Evolutionary conservation across 2,113 vertebrate genomes (phyloP).

Genomic region (Scolopax mira): DNA sequence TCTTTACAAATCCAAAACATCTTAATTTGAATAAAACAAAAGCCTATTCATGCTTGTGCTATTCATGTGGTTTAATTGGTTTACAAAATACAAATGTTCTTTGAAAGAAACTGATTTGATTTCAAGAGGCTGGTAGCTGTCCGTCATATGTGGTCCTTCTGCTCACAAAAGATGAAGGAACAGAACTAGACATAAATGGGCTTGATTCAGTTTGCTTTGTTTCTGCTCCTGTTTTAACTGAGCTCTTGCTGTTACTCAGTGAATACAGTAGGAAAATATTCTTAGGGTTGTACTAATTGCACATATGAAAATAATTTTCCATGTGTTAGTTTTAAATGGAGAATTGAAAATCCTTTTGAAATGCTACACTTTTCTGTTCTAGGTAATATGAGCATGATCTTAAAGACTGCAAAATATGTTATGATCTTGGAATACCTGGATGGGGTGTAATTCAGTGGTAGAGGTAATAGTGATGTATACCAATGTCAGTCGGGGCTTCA

Average conservation of each 20-base stretch:
- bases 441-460: not conserved
- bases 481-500: rapidly evolving
- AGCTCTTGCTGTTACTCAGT: not conserved
- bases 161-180: not conserved
- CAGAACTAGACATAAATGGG: not conserved
- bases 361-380: not conserved
- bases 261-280: conserved; percentile 2
- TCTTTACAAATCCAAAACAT: conserved; percentile 27
- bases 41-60: conserved; percentile 10
- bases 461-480: not conserved
- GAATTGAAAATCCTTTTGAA: not conserved
- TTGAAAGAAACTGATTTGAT: conserved; percentile 30
- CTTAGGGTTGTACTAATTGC: not conserved
- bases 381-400: not conserved
- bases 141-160: not conserved
- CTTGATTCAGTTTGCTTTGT: conserved; percentile 8
- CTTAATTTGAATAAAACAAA: conserved; percentile 57
- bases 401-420: not conserved
- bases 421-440: not conserved
- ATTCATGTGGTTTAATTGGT: conserved; percentile 44
- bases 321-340: not conserved
- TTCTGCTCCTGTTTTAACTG: not conserved
- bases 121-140: conserved; percentile 2
- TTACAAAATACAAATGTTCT: conserved; percentile 52
- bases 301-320: not conserved